A percentile compares a stretch with the other conserved stretches of the same genome.
These are phyloP conservation scores for Poeciliopsis presidionis DNA, from an alignment of 2,797 vertebrate species.

Conservation along the genomic window DNA sequence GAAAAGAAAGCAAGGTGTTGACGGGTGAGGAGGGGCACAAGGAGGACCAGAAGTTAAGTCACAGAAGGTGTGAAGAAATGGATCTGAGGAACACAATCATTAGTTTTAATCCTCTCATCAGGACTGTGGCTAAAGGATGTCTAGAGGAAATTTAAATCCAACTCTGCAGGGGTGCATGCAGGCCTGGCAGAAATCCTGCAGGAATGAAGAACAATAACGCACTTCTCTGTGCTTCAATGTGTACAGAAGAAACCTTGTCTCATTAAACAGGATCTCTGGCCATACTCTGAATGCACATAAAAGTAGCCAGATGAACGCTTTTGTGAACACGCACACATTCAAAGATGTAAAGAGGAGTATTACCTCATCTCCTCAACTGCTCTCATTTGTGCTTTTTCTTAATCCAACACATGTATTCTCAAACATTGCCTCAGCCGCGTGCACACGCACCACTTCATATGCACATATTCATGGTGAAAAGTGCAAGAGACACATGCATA, in stretches of 20 bases:
- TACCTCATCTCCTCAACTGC: slow-evolving; percentile 69
- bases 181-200: slow-evolving; percentile 29
- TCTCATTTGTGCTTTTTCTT: slow-evolving; percentile 54
- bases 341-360: slow-evolving; percentile 55
- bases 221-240: neutral
- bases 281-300: slow-evolving; percentile 37
- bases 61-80: neutral
- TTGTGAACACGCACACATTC: slow-evolving; percentile 17
- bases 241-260: slow-evolving; percentile 19
- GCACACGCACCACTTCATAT: slow-evolving; percentile 50
- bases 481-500: slow-evolving; percentile 37
- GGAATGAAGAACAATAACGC: slow-evolving; percentile 29
- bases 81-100: slow-evolving; percentile 10
- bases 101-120: slow-evolving; percentile 27
- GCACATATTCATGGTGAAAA: slow-evolving; percentile 62
- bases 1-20: slow-evolving; percentile 3
- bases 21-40: slow-evolving; percentile 3
- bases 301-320: slow-evolving; percentile 17
- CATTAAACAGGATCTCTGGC: slow-evolving; percentile 33
- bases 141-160: neutral
- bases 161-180: slow-evolving; percentile 21
- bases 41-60: slow-evolving; percentile 39
- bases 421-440: slow-evolving; percentile 51
- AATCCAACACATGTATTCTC: slow-evolving; percentile 49
- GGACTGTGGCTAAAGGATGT: slow-evolving; percentile 18